These are phyloP conservation scores for Drosophila parabipectinata DNA, from an alignment of 1,140 invertebrate species.

Conservation along the genomic window DNA sequence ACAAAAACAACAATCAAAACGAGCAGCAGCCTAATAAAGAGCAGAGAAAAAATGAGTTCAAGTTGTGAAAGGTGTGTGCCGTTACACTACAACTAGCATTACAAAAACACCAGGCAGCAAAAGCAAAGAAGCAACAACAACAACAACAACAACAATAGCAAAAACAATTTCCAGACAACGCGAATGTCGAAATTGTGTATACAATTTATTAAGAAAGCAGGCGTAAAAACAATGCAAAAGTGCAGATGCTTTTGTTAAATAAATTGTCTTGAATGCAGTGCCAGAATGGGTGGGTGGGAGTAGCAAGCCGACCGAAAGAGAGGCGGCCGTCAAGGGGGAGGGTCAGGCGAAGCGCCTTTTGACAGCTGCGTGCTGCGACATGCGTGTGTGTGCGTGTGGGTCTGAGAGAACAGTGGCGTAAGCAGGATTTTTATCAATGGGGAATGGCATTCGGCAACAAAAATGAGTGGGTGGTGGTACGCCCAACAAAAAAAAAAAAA, in stretches of 20 bases:
- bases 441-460: neutral
- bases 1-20: conserved; percentile 34
- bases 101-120: conserved; percentile 2
- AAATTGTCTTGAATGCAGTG: conserved; percentile 57
- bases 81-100: conserved; percentile 63
- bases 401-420: conserved; percentile 15
- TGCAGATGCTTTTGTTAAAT: conserved; percentile 63
- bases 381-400: conserved; percentile 22
- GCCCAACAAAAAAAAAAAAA: neutral
- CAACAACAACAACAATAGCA: conserved; percentile 28
- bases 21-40: conserved; percentile 68
- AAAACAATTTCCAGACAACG: conserved; percentile 40
- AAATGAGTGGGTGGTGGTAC: neutral
- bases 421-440: conserved; percentile 7
- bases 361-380: conserved; percentile 40
- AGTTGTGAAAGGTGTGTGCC: conserved; percentile 83
- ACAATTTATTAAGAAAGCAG: conserved; percentile 69
- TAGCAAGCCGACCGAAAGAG: neutral
- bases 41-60: conserved; percentile 80
- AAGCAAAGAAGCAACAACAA: conserved; percentile 5
- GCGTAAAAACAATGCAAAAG: conserved; percentile 50
- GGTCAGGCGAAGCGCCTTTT: conserved; percentile 21
- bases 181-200: conserved; percentile 73
- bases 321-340: neutral
- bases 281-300: conserved; percentile 22